These are phyloP conservation scores for Troides aeacus DNA, from an alignment of 2,888 invertebrate genomes.

Conservation along the genomic window DNA sequence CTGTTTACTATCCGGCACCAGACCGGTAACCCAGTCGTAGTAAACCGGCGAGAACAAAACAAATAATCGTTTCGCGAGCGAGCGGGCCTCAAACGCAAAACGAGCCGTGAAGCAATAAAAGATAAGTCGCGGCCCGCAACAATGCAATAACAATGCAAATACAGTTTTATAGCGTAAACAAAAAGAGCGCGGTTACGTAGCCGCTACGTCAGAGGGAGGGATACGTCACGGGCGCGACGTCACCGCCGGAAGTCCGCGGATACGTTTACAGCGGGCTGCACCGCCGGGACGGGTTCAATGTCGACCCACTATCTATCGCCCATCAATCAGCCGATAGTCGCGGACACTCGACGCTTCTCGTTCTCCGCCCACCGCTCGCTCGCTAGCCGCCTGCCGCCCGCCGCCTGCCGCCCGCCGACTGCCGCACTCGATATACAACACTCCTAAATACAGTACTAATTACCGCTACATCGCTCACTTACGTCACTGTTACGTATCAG, in stretches of 20 bases:
- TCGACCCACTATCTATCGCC: conserved; percentile 72
- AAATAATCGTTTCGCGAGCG: conserved; percentile 14
- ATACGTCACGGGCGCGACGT: conserved; percentile 67
- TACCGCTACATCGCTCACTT: conserved; percentile 35
- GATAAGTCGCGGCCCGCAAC: conserved; percentile 71
- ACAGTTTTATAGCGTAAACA: conserved; percentile 76
- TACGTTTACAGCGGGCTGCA: conserved; percentile 63
- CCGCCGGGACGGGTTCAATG: conserved; percentile 72
- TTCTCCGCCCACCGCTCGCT: conserved; percentile 30
- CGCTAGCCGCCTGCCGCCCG: background rate
- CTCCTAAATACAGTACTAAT: conserved; percentile 37
- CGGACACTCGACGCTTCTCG: conserved; percentile 34
- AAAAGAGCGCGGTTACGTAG: conserved; percentile 70
- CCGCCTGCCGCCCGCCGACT: background rate
- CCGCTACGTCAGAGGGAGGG: conserved; percentile 57
- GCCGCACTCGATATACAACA: conserved; percentile 25
- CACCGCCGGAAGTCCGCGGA: conserved; percentile 75
- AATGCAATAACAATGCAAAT: conserved; percentile 73
- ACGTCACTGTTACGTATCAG: conserved; percentile 32
- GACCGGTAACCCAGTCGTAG: conserved; percentile 17
- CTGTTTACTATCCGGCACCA: conserved; percentile 2
- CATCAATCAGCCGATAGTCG: conserved; percentile 67
- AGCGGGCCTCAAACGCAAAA: conserved; percentile 37
- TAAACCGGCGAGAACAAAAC: conserved; percentile 24
- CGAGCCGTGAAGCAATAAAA: conserved; percentile 66